These are phyloP conservation scores for Drosophila arizonae DNA, from an alignment of 1,140 invertebrate genomes.

Conservation along the genomic window DNA sequence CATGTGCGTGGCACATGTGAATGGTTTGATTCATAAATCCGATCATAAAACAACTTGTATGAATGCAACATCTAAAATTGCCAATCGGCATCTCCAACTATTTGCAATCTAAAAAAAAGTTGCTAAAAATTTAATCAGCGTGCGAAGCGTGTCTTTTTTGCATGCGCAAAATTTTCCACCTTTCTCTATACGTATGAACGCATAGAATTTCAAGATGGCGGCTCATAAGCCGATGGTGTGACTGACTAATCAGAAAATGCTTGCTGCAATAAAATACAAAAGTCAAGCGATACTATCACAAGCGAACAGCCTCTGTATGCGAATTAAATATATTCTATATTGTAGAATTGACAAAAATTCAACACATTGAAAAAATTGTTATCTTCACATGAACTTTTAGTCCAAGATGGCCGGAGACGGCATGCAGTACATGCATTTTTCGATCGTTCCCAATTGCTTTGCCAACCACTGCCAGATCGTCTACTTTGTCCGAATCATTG, in stretches of 20 bases:
- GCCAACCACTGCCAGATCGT: slow-evolving; percentile 48
- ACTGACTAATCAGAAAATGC: slow-evolving; percentile 35
- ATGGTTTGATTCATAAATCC: slow-evolving; percentile 3
- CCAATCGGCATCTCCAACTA: slow-evolving; percentile 10
- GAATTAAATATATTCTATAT: slow-evolving; percentile 14
- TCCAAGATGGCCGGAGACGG: slow-evolving; percentile 42
- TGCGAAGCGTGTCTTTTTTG: slow-evolving; percentile 52
- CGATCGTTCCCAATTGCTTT: slow-evolving; percentile 47
- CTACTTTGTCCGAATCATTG: slow-evolving; percentile 48
- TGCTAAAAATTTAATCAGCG: not conserved
- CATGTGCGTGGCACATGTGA: slow-evolving; percentile 21
- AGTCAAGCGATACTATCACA: slow-evolving; percentile 9
- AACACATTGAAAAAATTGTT: slow-evolving; percentile 13
- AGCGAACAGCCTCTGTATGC: slow-evolving; percentile 12
- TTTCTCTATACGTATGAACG: slow-evolving; percentile 46
- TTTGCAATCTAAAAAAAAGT: not conserved
- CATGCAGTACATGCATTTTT: slow-evolving; percentile 43
- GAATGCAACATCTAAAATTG: not conserved
- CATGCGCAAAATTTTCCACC: slow-evolving; percentile 42
- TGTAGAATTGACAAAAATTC: not conserved
- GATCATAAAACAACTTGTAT: not conserved
- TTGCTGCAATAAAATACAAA: slow-evolving; percentile 27
- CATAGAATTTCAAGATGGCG: slow-evolving; percentile 72
- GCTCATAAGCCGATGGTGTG: slow-evolving; percentile 40
- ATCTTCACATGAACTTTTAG: slow-evolving; percentile 4